Base-by-base conservation (phyloP, 2,797 vertebrate genomes). In the Chaetodon trifasciatus region DNA sequence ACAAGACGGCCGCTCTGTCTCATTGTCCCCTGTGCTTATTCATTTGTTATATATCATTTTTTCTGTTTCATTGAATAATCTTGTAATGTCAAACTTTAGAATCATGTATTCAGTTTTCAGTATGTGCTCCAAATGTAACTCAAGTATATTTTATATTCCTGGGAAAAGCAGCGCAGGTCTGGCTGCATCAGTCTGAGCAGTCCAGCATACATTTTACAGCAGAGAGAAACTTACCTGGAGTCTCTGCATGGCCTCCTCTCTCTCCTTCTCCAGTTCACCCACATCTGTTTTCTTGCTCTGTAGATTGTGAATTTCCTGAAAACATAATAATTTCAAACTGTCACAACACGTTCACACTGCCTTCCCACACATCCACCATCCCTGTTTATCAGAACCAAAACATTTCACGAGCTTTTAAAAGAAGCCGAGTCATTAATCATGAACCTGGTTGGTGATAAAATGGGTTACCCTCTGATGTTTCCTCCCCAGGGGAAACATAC, bases 221-320 rank as follows among this genome's bases (percentile, higher is more conserved):
- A 39, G 39, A 57, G 17, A 70, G 13, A 40, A 47, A 13, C 17
- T 78, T 78, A 98, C 98, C 97, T 98, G 96, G 46, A 99, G 95
- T 86, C 96, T 97, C 89, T 97, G 95, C 74, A 95, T 92, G 0
- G 94, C 95, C 72, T 97, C 97, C 71, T 98, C 96, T 0, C 94
- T 94, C 78, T 98, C 97, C 0, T 93, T 91, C 67, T 96, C 87
- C 1, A 95, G 89, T 70, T 98, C 96, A 3, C 93, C 91, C 8
- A 95, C 92, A 74, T 84, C 95, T 21, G 60, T 94, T 90, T 84
- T 97, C 86, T 97, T 97, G 88, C 92, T 96, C 83, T 97, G 97
- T 15, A 99, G 91, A 64, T 91, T 91, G 89, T 96, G 96, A 74
- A 99, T 97, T 93, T 99, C 98, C 98, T 99, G 82, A n/a, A 90